phyloP scores from a whole-genome alignment of 1,140 invertebrate genomes.

The Papilio xuthus region DNA sequence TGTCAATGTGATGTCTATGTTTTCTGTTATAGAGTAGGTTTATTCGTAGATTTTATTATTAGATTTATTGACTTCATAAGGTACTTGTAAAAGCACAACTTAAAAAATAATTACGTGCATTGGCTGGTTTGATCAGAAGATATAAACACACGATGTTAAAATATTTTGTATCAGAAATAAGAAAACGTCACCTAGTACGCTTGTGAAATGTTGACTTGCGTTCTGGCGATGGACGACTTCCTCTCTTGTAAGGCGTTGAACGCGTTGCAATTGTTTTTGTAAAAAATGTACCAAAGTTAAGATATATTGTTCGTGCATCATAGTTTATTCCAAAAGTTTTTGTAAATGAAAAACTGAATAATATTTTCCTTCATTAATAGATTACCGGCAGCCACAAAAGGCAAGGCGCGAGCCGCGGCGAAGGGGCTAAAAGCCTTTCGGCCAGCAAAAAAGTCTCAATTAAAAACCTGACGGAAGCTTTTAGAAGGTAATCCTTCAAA shows the following conservation, averaged over 20 bases:
- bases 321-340: constrained; percentile 28
- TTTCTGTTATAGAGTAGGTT: no score
- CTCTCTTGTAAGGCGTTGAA: neutral
- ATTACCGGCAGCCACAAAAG: constrained; percentile 72
- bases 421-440: constrained; percentile 78
- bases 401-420: constrained; percentile 64
- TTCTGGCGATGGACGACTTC: constrained; percentile 6
- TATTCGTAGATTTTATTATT: no score
- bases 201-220: neutral
- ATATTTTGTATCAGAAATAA: neutral
- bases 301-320: neutral
- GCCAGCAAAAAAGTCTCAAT: constrained; percentile 80
- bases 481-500: constrained; percentile 81
- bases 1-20: neutral
- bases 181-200: neutral
- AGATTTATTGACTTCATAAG: no score
- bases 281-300: neutral
- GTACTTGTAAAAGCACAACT: no score
- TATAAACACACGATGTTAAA: neutral
- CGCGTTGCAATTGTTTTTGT: constrained; percentile 1
- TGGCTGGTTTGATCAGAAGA: neutral
- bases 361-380: constrained; percentile 77
- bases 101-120: no score
- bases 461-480: constrained; percentile 81
- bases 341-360: constrained; percentile 54